These are phyloP conservation scores for Bursaphelenchus okinawaensis DNA, from an alignment of 2,888 invertebrate genomes.

Conservation along the genomic window DNA sequence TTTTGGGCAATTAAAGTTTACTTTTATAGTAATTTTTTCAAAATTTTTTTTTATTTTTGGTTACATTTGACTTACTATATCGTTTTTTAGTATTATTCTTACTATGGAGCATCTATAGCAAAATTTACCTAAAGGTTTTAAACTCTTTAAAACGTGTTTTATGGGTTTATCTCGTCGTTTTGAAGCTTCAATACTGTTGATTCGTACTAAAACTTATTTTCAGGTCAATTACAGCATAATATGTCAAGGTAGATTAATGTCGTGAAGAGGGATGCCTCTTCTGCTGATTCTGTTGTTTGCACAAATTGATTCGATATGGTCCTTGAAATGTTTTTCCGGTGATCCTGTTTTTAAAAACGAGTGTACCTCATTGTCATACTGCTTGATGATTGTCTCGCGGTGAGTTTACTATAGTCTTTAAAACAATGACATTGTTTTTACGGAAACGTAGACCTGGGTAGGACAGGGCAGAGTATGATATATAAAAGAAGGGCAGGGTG, in stretches of 20 bases:
- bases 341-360: conserved; percentile 23
- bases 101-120: no score
- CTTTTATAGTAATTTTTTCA: not conserved
- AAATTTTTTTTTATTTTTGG: not conserved
- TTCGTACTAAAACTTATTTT: no score
- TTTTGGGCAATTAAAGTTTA: not conserved
- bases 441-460: no score
- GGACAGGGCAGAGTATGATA: no score
- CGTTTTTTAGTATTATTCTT: no score
- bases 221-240: not conserved
- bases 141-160: no score
- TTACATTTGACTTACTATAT: not conserved
- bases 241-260: not conserved
- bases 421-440: not conserved
- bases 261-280: not conserved
- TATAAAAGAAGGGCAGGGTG: no score
- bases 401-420: conserved; percentile 5
- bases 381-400: conserved; percentile 21
- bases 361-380: conserved; percentile 29
- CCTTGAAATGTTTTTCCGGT: conserved; percentile 25
- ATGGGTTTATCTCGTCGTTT: no score
- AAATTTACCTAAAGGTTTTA: no score
- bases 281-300: not conserved
- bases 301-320: not conserved
- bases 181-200: no score